Conservation (phyloP, 2,797 vertebrate genomes). For the Echeneis naucrates region DNA sequence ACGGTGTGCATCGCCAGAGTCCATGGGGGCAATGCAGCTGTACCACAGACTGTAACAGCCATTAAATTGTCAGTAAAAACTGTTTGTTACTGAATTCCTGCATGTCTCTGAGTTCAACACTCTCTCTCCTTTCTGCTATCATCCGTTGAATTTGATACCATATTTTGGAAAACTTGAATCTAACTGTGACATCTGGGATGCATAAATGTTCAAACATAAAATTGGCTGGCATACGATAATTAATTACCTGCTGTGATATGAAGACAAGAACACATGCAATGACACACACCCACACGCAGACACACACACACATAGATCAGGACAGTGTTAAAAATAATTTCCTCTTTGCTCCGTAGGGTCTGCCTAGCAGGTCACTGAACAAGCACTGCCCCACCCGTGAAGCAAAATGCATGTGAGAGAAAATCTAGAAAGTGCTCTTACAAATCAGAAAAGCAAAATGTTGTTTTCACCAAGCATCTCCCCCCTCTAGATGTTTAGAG, state of each 20-base stretch:
- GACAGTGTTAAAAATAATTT: constrained; percentile 35
- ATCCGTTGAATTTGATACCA: not conserved
- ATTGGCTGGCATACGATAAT: constrained; percentile 50
- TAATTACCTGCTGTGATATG: constrained; percentile 51
- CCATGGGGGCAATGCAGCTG: constrained; percentile 12
- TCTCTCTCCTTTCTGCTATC: constrained; percentile 11
- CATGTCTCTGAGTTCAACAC: not conserved
- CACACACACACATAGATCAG: constrained; percentile 26
- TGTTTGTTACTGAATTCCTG: not conserved
- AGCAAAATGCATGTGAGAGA: constrained; percentile 40
- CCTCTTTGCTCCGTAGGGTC: constrained; percentile 32
- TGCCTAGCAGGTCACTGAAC: constrained; percentile 37
- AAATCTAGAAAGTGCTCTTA: constrained; percentile 26
- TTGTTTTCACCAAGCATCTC: not conserved
- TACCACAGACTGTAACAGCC: constrained; percentile 6
- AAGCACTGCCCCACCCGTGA: constrained; percentile 56
- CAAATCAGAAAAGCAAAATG: constrained; percentile 36
- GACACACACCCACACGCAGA: constrained; percentile 5
- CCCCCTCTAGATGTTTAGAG: not conserved
- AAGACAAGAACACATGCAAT: constrained; percentile 29
- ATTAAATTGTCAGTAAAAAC: not conserved
- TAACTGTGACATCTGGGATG: not conserved
- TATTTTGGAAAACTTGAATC: constrained; percentile 15
- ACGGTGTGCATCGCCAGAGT: constrained; percentile 31
- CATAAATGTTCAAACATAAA: constrained; percentile 39